phyloP scores from a whole-genome alignment of 2,797 vertebrate genomes.

The Centroberyx gerrardi region DNA sequence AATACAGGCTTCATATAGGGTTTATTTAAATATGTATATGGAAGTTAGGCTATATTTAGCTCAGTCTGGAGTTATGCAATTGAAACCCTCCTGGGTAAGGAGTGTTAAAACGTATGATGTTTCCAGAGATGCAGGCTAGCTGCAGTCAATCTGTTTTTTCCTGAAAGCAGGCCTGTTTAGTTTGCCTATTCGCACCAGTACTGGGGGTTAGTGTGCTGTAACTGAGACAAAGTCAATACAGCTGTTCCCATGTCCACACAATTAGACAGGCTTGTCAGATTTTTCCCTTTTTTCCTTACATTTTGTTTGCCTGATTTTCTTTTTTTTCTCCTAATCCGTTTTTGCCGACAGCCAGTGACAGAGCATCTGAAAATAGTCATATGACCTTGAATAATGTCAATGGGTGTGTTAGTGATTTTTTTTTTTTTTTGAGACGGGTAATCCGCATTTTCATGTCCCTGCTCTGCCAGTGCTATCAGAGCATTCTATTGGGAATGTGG shows the following conservation, averaged over 20 bases:
- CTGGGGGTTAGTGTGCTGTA: constrained; percentile 56
- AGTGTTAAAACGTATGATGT: constrained; percentile 54
- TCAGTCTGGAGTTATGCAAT: constrained; percentile 75
- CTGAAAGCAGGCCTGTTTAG: constrained; percentile 61
- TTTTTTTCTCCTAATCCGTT: constrained; percentile 50
- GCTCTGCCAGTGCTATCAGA: constrained; percentile 53
- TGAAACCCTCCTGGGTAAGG: constrained; percentile 58
- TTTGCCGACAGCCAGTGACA: constrained; percentile 61
- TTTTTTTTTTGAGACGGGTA: constrained; percentile 54
- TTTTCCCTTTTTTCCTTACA: constrained; percentile 42
- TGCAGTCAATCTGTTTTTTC: constrained; percentile 48
- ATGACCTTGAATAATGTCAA: constrained; percentile 76
- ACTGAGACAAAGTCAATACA: constrained; percentile 77
- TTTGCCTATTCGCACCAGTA: constrained; percentile 68
- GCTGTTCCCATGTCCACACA: constrained; percentile 64
- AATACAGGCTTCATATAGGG: constrained; percentile 78
- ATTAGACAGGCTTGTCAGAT: constrained; percentile 60
- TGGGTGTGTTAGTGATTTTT: constrained; percentile 34
- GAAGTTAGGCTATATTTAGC: constrained; percentile 78
- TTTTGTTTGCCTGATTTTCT: constrained; percentile 55
- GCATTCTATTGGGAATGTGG: constrained; percentile 64
- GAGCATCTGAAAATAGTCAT: constrained; percentile 69
- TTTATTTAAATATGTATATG: constrained; percentile 82
- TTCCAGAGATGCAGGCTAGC: constrained; percentile 54
- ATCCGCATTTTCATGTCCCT: constrained; percentile 62